Percentiles rank a stretch among this genome's conserved stretches.
Evolutionary conservation across 1,140 invertebrate genomes (phyloP).

Genomic region (Cheumatopsyche charites): DNA sequence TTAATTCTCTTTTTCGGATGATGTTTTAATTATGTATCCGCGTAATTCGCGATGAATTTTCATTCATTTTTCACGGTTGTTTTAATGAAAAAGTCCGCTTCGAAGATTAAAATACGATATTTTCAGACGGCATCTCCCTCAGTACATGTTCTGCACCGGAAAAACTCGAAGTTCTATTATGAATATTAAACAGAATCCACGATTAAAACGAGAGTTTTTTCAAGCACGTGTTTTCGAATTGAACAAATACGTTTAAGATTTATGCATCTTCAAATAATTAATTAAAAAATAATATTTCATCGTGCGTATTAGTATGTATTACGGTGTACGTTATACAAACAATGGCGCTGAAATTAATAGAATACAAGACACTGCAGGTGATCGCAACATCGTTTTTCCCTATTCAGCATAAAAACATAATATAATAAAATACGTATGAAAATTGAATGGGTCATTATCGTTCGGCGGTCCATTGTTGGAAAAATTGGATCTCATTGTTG

Average conservation of each 20-base stretch:
- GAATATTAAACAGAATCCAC: background rate
- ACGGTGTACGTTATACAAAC: too few relatives aligned
- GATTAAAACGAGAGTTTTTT: background rate
- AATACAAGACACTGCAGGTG: conserved; percentile 2
- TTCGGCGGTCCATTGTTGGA: conserved; percentile 33
- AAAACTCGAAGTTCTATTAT: conserved; percentile 12
- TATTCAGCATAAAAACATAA: too few relatives aligned
- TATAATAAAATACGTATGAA: conserved; percentile 10
- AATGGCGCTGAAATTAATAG: too few relatives aligned
- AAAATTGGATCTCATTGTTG: conserved; percentile 39
- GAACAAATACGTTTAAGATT: too few relatives aligned
- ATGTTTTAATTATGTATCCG: too few relatives aligned
- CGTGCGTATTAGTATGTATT: too few relatives aligned
- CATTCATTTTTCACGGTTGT: background rate
- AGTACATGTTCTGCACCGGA: background rate
- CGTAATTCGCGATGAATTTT: too few relatives aligned
- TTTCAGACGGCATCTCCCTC: background rate
- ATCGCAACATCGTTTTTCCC: conserved; percentile 15
- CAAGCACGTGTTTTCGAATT: too few relatives aligned
- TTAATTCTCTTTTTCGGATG: too few relatives aligned
- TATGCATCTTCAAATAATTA: too few relatives aligned
- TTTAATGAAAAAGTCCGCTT: conserved; percentile 9
- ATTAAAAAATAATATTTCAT: too few relatives aligned
- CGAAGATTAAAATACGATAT: conserved; percentile 2
- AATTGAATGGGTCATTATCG: conserved; percentile 36